Evolutionary conservation across 2,113 vertebrate genomes (phyloP).

Genomic region (Phyllostomus hastatus): DNA sequence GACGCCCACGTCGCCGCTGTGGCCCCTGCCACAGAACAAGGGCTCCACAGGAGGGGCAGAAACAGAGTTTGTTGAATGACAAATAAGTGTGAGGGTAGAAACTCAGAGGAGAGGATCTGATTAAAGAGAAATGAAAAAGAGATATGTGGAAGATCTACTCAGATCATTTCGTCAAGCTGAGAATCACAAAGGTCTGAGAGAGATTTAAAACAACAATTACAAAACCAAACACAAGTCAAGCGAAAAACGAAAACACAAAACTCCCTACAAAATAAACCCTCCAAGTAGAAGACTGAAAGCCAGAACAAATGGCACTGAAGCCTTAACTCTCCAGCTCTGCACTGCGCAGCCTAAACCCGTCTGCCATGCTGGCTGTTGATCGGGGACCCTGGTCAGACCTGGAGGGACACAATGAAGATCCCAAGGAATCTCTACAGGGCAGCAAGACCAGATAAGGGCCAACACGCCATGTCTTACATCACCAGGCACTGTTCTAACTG

Average conservation of each 20-base stretch:
- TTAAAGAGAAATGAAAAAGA: background rate
- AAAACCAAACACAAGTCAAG: background rate
- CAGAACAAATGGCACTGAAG: accelerated
- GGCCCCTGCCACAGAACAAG: background rate
- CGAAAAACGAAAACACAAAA: background rate
- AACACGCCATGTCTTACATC: background rate
- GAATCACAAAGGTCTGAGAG: background rate
- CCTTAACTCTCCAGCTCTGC: background rate
- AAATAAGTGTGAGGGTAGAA: background rate
- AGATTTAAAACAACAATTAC: background rate
- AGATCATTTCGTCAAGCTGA: background rate
- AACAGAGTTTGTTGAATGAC: background rate
- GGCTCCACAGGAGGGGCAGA: no score
- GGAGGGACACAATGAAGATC: background rate
- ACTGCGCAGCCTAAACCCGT: background rate
- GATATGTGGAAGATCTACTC: background rate
- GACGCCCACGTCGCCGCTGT: background rate
- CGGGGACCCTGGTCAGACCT: background rate
- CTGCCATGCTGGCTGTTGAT: background rate
- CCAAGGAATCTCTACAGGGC: background rate
- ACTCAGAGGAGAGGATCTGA: background rate
- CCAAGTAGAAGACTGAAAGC: background rate
- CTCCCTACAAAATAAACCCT: background rate
- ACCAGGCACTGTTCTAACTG: background rate
- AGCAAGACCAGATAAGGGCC: background rate